Conservation (phyloP, 2,797 vertebrate species). For the Hydrolagus colliei region DNA sequence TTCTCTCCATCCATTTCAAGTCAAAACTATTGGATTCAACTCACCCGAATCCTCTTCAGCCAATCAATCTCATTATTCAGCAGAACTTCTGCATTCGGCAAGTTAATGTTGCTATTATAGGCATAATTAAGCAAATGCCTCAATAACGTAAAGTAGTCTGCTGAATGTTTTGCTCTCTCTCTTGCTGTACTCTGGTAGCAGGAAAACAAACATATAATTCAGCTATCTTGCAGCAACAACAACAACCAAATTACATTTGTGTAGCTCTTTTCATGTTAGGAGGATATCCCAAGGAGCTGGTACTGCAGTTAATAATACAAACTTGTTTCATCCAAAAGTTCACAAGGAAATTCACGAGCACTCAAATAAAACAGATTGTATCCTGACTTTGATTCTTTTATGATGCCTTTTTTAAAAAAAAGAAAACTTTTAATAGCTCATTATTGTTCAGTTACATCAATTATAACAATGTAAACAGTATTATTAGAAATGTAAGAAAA, state of each 20-base stretch:
- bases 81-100: constrained; percentile 96
- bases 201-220: constrained; percentile 9
- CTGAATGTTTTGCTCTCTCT: constrained; percentile 92
- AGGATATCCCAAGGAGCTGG: too few relatives aligned
- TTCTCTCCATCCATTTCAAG: too few relatives aligned
- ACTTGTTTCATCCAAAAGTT: not conserved
- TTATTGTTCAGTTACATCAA: not conserved
- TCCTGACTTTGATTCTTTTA: not conserved
- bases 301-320: not conserved
- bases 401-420: not conserved
- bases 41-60: constrained; percentile 95
- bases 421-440: too few relatives aligned
- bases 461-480: not conserved
- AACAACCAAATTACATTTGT: too few relatives aligned
- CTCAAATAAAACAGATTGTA: not conserved
- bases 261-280: too few relatives aligned
- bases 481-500: not conserved
- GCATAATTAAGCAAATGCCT: constrained; percentile 96
- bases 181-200: constrained; percentile 84
- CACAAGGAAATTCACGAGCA: not conserved
- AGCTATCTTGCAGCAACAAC: not conserved
- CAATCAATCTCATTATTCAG: constrained; percentile 99
- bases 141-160: constrained; percentile 93
- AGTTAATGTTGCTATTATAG: constrained; percentile 96
- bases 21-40: constrained; percentile 34